These are phyloP conservation scores for Cepphus grylle DNA, from an alignment of 2,113 vertebrate species.

Conservation along the genomic window DNA sequence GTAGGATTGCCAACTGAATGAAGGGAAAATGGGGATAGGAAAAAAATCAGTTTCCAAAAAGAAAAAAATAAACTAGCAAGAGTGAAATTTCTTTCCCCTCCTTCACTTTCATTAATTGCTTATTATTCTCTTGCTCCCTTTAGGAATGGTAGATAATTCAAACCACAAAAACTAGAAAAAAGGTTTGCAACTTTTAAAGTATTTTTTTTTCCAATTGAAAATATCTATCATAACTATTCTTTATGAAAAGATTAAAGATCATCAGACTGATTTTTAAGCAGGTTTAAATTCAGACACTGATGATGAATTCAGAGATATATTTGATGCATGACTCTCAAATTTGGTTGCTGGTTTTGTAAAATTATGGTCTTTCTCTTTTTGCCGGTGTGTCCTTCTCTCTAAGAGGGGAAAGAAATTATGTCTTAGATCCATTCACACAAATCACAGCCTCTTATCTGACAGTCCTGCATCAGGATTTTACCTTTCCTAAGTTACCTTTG, in stretches of 20 bases:
- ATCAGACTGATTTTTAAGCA: not conserved
- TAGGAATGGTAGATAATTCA: not conserved
- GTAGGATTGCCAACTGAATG: not conserved
- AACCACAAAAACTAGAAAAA: not conserved
- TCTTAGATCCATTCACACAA: not conserved
- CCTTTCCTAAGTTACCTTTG: not conserved
- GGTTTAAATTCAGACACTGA: not conserved
- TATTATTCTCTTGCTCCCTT: not conserved
- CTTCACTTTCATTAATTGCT: not conserved
- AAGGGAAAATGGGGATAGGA: not conserved
- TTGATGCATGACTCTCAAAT: not conserved
- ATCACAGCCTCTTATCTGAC: not conserved
- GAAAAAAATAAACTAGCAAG: not conserved
- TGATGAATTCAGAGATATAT: not conserved
- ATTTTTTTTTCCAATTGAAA: not conserved
- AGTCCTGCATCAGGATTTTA: not conserved
- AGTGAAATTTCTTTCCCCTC: not conserved
- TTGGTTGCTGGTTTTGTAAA: not conserved
- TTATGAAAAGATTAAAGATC: not conserved
- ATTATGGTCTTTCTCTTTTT: not conserved
- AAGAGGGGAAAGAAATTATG: not conserved
- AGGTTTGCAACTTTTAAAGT: accelerated
- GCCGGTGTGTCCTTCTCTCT: not conserved
- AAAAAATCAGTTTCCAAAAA: not conserved
- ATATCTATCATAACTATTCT: not conserved